Evolutionary conservation across 1,140 invertebrate genomes (phyloP), one percentile per base, ranked within the genome.

Genomic region (Halictus rubicundus): DNA sequence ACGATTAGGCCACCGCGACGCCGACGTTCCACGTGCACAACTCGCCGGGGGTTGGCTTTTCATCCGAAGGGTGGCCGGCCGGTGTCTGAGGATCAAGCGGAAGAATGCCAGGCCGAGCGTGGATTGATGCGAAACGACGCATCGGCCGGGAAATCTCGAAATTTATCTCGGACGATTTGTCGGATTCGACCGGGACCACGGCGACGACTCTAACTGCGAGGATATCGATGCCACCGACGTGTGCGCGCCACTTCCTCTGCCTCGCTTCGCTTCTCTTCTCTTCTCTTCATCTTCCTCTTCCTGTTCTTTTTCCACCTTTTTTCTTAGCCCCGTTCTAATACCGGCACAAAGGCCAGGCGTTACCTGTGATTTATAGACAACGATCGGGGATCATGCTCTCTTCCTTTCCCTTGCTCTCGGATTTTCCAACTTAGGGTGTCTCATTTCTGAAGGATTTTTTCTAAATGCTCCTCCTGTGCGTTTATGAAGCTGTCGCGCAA

Each of bases 121-220:
- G 71, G 82, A 71, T 75, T 68, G 68, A 85, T 39, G 66, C 21
- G 59, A 65, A 64, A 75, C 76, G 78, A 84, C 81, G 82, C 81
- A 83, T 84, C 81, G 78, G 57, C 66, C 65, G 52, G 66, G 63
- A 87, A 91, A 89, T 90, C 89, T 90, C 76, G 68, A 90, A 90
- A 92, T 92, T 92, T 90, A 92, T 92, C 89, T 89, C 81, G 80
- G 75, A 84, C 88, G 87, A 91, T 91, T 91, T 91, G 89, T 39
- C 86, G 88, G 80, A 82, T 86, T 81, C 71, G 75, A 75, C 81
- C 10, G 52, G 32, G 77, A 68, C 54, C 54, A 71, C 70, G 75
- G 25, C 54, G 57, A 68, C 49, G 59, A 59, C 23, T 74, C 68
- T 68, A 69, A 68, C 70, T 46, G 72, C 73, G 60, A 74, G 73